A percentile compares a stretch with the other conserved stretches of the same genome.
These are phyloP conservation scores for Mactromeris polynyma DNA, from an alignment of 2,888 invertebrate species.

Conservation along the genomic window DNA sequence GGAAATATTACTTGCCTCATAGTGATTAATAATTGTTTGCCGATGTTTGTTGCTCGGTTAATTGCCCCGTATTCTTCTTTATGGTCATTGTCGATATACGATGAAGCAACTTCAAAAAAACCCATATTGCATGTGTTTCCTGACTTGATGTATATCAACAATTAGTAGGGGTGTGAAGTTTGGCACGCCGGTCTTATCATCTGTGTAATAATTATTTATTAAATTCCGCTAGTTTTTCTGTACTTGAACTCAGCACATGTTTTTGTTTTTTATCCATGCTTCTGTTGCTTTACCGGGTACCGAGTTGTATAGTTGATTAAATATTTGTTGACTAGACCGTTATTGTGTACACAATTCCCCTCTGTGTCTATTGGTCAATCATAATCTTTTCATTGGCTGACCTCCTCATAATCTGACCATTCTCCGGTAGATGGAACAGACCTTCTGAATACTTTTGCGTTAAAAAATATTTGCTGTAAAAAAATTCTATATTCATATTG, in stretches of 20 bases:
- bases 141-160: neutral
- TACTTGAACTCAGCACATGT: neutral
- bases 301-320: no score
- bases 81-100: constrained; percentile 11
- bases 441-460: no score
- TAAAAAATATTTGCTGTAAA: no score
- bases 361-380: no score
- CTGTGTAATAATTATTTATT: constrained; percentile 6
- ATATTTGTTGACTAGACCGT: no score
- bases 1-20: neutral
- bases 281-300: neutral
- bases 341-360: no score
- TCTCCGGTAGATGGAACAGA: no score
- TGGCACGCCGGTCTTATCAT: neutral
- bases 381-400: no score
- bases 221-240: neutral
- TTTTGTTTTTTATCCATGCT: neutral
- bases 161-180: constrained; percentile 8
- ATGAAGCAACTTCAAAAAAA: neutral
- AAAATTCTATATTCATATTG: no score
- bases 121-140: neutral
- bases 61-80: neutral
- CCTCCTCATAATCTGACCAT: no score
- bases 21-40: neutral
- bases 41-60: neutral